Percentiles rank a stretch among this genome's conserved stretches.
Evolutionary conservation across 2,113 vertebrate species (phyloP).

Genomic region (Vireo altiloquus): DNA sequence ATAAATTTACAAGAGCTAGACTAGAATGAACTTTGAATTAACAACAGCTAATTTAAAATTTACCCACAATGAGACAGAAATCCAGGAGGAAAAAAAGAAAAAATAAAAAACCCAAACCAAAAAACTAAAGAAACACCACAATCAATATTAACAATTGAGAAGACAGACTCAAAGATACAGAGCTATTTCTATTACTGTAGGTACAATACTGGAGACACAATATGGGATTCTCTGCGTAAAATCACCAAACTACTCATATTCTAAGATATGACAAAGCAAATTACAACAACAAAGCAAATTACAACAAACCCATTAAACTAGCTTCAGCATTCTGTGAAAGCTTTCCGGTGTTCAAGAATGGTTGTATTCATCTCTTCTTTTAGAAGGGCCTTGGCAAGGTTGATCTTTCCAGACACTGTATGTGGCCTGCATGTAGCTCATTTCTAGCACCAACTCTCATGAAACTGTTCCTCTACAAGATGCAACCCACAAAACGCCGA

Average conservation of each 20-base stretch:
- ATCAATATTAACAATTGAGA: neutral
- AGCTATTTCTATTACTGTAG: neutral
- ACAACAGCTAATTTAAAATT: neutral
- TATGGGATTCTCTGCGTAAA: neutral
- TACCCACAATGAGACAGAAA: neutral
- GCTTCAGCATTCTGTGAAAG: neutral
- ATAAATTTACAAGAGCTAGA: neutral
- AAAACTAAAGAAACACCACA: neutral
- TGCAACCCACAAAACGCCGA: neutral
- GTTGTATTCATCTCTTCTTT: neutral
- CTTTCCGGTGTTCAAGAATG: neutral
- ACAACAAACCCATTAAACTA: neutral
- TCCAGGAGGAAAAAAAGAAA: neutral
- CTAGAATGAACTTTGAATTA: neutral
- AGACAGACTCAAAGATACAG: neutral
- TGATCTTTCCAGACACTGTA: neutral
- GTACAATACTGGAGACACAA: neutral
- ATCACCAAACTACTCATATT: neutral
- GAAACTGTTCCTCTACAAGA: neutral
- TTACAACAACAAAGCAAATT: neutral
- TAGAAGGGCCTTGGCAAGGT: neutral
- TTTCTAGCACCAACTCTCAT: neutral
- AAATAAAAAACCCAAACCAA: fast-evolving
- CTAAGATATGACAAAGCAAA: neutral
- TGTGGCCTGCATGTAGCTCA: neutral